Conservation (phyloP, 53 echinoderm and acorn worm species). For the Luidia sarsii region DNA sequence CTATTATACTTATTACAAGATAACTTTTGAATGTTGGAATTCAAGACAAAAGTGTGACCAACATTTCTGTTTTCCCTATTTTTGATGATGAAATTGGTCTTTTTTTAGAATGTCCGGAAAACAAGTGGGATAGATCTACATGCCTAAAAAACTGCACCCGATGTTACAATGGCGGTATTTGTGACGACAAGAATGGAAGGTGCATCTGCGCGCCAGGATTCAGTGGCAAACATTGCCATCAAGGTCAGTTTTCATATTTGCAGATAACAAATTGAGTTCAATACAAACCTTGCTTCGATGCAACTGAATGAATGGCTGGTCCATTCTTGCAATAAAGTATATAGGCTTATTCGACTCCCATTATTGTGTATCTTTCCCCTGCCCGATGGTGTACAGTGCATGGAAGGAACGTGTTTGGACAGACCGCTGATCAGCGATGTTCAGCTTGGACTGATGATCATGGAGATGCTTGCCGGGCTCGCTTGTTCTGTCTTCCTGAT, state of each 20-base stretch:
- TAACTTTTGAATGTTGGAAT: no score
- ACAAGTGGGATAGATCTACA: slow-evolving; percentile 1
- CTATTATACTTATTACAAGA: no score
- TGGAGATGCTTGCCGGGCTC: slow-evolving; percentile 50
- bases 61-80: neutral
- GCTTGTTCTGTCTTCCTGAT: slow-evolving; percentile 70
- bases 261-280: slow-evolving; percentile 23
- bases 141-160: slow-evolving; percentile 1
- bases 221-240: slow-evolving; percentile 50
- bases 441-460: slow-evolving; percentile 20
- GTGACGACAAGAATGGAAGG: slow-evolving; percentile 28
- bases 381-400: neutral
- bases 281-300: no score
- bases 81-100: neutral
- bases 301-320: neutral
- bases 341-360: neutral
- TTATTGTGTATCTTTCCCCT: neutral
- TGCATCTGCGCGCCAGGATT: slow-evolving; percentile 61
- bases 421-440: neutral
- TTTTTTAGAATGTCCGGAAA: no score
- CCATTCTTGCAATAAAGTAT: neutral
- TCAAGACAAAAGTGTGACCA: neutral
- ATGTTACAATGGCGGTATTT: slow-evolving; percentile 64
- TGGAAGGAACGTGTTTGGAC: slow-evolving; percentile 20
- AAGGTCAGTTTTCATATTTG: slow-evolving; percentile 11